Conservation (phyloP, 1,140 invertebrate genomes). For the Mycetomoellerius zeteki region DNA sequence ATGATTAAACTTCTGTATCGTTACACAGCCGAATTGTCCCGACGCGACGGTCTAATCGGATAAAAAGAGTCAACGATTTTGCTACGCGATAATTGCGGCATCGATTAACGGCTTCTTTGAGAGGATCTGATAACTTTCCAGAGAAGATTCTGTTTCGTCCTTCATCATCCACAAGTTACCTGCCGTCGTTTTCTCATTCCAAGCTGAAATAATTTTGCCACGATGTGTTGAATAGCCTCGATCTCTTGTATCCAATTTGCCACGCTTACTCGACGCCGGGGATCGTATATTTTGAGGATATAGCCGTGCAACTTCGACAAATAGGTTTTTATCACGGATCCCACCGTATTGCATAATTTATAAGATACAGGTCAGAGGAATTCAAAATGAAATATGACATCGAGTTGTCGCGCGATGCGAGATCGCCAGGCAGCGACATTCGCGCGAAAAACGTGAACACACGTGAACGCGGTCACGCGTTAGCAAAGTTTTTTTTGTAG, state of each 20-base stretch:
- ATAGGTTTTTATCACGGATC: conserved; percentile 19
- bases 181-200: neutral
- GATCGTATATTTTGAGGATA: neutral
- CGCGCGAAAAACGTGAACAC: neutral
- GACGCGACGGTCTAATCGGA: neutral
- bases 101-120: neutral
- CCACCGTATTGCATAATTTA: conserved; percentile 28
- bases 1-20: neutral
- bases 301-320: conserved; percentile 6
- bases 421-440: neutral
- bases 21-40: neutral
- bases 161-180: neutral
- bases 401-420: conserved; percentile 17
- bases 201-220: neutral
- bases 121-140: neutral
- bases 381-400: conserved; percentile 33
- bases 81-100: neutral
- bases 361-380: conserved; percentile 1
- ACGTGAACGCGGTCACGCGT: too few relatives aligned
- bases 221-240: neutral
- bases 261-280: neutral
- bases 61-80: neutral
- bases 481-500: neutral
- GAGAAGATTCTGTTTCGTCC: neutral
- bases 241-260: neutral